Conservation (phyloP, 2,888 invertebrate species). For the Latrodectus elegans region DNA sequence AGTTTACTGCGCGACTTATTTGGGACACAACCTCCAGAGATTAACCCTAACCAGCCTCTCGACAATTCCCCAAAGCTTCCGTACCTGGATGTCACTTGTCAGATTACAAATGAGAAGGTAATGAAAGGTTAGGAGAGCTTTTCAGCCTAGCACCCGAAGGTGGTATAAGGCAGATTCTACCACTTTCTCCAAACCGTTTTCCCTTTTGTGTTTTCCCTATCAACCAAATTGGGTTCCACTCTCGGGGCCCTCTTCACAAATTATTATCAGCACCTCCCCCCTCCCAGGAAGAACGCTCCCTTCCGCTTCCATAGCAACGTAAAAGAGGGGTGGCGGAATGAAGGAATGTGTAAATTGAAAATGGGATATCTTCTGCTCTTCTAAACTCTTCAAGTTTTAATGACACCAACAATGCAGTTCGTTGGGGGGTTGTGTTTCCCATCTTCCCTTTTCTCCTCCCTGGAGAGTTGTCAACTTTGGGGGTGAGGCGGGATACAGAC, state of each 20-base stretch:
- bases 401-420: constrained; percentile 62
- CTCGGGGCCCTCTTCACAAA: constrained; percentile 31
- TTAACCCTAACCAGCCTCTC: neutral
- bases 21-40: neutral
- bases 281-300: neutral
- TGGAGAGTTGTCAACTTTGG: constrained; percentile 53
- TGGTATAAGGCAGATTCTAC: constrained; percentile 20
- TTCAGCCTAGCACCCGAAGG: neutral
- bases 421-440: constrained; percentile 47
- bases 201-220: constrained; percentile 15
- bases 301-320: constrained; percentile 37
- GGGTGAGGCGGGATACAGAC: constrained; percentile 12
- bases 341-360: constrained; percentile 66
- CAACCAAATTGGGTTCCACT: constrained; percentile 47
- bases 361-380: constrained; percentile 60
- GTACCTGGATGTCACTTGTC: constrained; percentile 43
- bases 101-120: constrained; percentile 59
- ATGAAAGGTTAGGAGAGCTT: constrained; percentile 37
- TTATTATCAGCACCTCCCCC: constrained; percentile 36
- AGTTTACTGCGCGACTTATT: too few species aligned
- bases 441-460: constrained; percentile 10
- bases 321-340: constrained; percentile 16
- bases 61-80: neutral
- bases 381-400: constrained; percentile 63
- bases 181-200: constrained; percentile 10